Percentiles rank a stretch among this genome's conserved stretches.
Conservation (phyloP, 2,888 invertebrate genomes). For the Megaustenia siamemsis region DNA sequence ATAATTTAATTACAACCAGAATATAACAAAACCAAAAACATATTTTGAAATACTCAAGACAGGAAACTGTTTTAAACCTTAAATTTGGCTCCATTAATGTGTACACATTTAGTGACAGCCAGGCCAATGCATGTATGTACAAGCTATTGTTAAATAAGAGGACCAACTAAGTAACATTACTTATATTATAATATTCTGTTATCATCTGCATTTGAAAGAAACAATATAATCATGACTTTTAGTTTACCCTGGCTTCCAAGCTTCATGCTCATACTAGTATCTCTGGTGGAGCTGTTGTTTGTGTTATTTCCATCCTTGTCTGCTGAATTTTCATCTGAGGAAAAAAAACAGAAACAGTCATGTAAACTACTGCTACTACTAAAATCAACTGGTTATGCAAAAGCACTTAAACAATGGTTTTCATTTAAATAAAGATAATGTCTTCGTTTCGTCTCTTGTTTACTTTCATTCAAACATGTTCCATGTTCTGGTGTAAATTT, state of each 20-base stretch:
- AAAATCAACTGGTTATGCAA: not conserved
- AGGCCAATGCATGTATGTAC: too few relatives aligned
- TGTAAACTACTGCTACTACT: not conserved
- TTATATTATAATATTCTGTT: not conserved
- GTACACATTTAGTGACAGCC: too few relatives aligned
- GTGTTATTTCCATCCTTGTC: conserved; percentile 59
- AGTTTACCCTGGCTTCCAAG: conserved; percentile 73
- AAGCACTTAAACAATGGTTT: not conserved
- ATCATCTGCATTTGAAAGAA: not conserved
- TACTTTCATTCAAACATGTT: conserved; percentile 42
- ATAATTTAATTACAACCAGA: too few relatives aligned
- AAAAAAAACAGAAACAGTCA: conserved; percentile 32
- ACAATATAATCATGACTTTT: not conserved
- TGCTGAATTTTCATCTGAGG: conserved; percentile 65
- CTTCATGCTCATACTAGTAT: conserved; percentile 76
- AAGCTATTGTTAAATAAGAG: not conserved
- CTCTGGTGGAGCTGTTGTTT: conserved; percentile 65
- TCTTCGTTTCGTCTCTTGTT: conserved; percentile 39
- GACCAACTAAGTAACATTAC: not conserved
- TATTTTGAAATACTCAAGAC: too few relatives aligned
- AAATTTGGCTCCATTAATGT: not conserved
- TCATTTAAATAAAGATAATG: not conserved
- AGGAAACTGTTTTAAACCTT: not conserved
- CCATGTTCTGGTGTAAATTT: too few relatives aligned
- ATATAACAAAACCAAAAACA: too few relatives aligned